These are phyloP conservation scores for Callimorpha dominula DNA, from an alignment of 2,888 invertebrate genomes.

Conservation along the genomic window DNA sequence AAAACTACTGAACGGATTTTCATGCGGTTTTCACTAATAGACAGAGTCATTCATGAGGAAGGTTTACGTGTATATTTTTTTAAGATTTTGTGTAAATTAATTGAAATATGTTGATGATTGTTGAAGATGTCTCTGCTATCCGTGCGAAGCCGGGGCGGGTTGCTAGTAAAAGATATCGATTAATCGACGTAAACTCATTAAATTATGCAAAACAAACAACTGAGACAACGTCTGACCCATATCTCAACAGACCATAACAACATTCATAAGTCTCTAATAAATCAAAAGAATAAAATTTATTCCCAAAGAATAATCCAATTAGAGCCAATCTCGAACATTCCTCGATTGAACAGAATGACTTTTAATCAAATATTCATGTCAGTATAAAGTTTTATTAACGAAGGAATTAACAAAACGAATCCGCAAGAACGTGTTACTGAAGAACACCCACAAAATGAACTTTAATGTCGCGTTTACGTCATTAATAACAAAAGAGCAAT, in stretches of 20 bases:
- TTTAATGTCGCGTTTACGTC: slow-evolving; percentile 48
- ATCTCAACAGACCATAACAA: slow-evolving; percentile 22
- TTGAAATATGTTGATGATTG: too few relatives aligned
- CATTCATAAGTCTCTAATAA: slow-evolving; percentile 39
- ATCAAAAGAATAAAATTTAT: slow-evolving; percentile 40
- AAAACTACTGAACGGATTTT: too few relatives aligned
- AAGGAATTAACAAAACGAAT: slow-evolving; percentile 20
- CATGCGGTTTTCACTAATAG: too few relatives aligned
- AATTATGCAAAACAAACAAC: neutral
- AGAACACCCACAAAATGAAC: slow-evolving; percentile 20
- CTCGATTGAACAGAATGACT: slow-evolving; percentile 29
- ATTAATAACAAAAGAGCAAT: slow-evolving; percentile 69
- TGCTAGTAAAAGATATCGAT: too few relatives aligned
- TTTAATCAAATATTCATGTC: slow-evolving; percentile 39
- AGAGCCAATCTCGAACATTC: slow-evolving; percentile 34
- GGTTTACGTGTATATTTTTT: too few relatives aligned
- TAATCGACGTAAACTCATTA: neutral
- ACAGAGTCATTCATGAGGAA: too few relatives aligned
- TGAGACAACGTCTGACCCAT: neutral
- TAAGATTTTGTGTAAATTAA: too few relatives aligned
- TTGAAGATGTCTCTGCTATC: too few relatives aligned
- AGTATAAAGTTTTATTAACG: slow-evolving; percentile 37
- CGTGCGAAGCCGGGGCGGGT: too few relatives aligned
- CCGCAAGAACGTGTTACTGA: slow-evolving; percentile 11
- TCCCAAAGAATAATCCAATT: slow-evolving; percentile 43